Evolutionary conservation across 1,140 invertebrate species (phyloP).

Genomic region (Cyrtorhinus lividipennis): DNA sequence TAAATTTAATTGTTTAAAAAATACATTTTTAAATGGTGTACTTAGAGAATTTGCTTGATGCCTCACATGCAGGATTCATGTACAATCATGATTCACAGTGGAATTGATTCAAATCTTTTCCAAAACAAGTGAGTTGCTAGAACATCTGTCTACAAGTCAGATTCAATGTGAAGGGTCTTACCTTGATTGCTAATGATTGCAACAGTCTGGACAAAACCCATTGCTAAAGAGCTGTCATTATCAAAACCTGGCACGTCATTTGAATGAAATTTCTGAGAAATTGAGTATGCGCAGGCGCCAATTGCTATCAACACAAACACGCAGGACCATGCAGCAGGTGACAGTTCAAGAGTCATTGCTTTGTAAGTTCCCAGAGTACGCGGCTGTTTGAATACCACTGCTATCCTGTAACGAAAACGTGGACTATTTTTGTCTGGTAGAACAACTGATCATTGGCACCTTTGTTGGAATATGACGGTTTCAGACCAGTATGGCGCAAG

Average conservation of each 20-base stretch:
- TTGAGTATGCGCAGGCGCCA: background rate
- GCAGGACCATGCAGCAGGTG: background rate
- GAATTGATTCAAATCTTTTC: no score
- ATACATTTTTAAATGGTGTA: no score
- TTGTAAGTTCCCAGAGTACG: background rate
- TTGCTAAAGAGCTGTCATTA: background rate
- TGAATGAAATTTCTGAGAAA: background rate
- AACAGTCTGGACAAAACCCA: background rate
- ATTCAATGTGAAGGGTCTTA: no score
- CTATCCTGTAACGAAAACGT: background rate
- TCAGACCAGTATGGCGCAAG: background rate
- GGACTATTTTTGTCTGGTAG: no score
- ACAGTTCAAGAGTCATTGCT: background rate
- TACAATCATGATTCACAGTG: no score
- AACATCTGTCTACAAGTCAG: no score
- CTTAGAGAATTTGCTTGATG: no score
- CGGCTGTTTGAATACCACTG: background rate
- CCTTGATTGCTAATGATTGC: background rate
- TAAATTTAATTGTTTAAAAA: no score
- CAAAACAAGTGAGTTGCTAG: no score
- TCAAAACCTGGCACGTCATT: background rate
- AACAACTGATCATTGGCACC: background rate
- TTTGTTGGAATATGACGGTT: background rate
- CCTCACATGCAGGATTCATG: no score
- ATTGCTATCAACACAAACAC: background rate